Percentiles rank a stretch among this genome's conserved stretches.
phyloP scores from a whole-genome alignment of 2,888 invertebrate genomes.

The Chymomyza caudatula region DNA sequence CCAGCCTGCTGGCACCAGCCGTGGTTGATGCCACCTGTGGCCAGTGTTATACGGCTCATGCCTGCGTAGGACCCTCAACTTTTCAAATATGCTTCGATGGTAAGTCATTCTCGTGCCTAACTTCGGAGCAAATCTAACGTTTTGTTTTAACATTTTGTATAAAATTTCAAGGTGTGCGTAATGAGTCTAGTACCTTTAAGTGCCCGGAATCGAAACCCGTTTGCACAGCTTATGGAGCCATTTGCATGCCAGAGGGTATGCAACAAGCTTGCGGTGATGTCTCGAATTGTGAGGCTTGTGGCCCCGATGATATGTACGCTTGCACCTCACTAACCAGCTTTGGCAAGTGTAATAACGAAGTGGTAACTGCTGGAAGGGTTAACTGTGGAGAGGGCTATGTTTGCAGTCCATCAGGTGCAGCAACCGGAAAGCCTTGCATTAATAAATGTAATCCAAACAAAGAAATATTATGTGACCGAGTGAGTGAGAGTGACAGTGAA shows the following conservation, averaged over 20 bases:
- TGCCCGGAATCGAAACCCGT: slow-evolving; percentile 48
- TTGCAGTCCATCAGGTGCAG: slow-evolving; percentile 45
- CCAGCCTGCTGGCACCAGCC: slow-evolving; percentile 12
- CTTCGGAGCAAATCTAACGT: neutral
- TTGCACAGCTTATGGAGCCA: slow-evolving; percentile 38
- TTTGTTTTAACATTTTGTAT: neutral
- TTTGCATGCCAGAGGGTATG: slow-evolving; percentile 37
- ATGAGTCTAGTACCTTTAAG: neutral
- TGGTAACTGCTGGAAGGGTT: neutral
- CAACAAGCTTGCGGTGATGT: slow-evolving; percentile 51
- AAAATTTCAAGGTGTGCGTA: slow-evolving; percentile 35
- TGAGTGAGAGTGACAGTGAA: slow-evolving; percentile 19
- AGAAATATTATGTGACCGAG: slow-evolving; percentile 49
- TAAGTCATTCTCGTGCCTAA: slow-evolving; percentile 27
- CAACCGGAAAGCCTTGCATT: slow-evolving; percentile 38
- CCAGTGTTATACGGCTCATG: slow-evolving; percentile 47
- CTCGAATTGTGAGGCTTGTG: slow-evolving; percentile 48
- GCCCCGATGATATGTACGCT: slow-evolving; percentile 10
- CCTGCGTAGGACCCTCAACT: slow-evolving; percentile 47
- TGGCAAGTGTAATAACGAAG: slow-evolving; percentile 37
- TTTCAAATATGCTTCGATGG: slow-evolving; percentile 57
- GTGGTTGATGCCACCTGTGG: slow-evolving; percentile 53
- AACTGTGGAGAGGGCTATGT: slow-evolving; percentile 35
- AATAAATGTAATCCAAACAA: slow-evolving; percentile 15
- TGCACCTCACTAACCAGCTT: slow-evolving; percentile 64